These are phyloP conservation scores for Watsonalla cultraria DNA, from an alignment of 2,888 invertebrate species.

Conservation along the genomic window DNA sequence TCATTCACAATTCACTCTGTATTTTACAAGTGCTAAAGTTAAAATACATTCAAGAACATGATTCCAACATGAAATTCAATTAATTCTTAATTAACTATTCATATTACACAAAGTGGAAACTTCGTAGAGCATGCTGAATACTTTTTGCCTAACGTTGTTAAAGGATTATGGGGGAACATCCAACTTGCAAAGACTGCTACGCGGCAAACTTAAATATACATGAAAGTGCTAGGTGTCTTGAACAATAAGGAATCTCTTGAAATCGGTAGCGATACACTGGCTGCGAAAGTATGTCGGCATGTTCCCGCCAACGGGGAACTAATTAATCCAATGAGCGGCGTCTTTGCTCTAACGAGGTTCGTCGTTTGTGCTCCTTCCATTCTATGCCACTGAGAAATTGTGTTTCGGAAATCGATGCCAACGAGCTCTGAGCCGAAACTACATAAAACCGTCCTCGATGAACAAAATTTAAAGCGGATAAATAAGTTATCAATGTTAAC, in stretches of 20 bases:
- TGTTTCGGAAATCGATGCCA: conserved; percentile 49
- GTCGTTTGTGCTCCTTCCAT: conserved; percentile 59
- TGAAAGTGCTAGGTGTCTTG: conserved; percentile 50
- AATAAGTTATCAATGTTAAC: background rate
- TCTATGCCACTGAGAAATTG: conserved; percentile 52
- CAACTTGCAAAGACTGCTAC: conserved; percentile 40
- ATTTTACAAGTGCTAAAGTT: no score
- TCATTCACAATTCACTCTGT: no score
- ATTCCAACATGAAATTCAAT: conserved; percentile 38
- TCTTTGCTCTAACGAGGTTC: conserved; percentile 68
- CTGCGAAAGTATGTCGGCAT: conserved; percentile 54
- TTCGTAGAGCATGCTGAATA: conserved; percentile 45
- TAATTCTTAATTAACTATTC: conserved; percentile 58
- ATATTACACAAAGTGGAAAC: conserved; percentile 45
- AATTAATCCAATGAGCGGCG: conserved; percentile 74
- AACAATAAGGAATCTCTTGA: conserved; percentile 47
- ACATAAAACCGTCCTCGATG: background rate
- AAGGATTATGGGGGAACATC: conserved; percentile 50
- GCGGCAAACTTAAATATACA: conserved; percentile 54
- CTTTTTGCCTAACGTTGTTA: conserved; percentile 57
- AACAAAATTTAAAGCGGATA: background rate
- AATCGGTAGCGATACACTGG: conserved; percentile 32
- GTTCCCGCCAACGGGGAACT: conserved; percentile 57
- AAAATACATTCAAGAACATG: conserved; percentile 25
- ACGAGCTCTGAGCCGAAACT: conserved; percentile 16